Evolutionary conservation across 2,888 invertebrate genomes (phyloP), one percentile per base, ranked within the genome.

Genomic region (Opisthograptis luteolata): DNA sequence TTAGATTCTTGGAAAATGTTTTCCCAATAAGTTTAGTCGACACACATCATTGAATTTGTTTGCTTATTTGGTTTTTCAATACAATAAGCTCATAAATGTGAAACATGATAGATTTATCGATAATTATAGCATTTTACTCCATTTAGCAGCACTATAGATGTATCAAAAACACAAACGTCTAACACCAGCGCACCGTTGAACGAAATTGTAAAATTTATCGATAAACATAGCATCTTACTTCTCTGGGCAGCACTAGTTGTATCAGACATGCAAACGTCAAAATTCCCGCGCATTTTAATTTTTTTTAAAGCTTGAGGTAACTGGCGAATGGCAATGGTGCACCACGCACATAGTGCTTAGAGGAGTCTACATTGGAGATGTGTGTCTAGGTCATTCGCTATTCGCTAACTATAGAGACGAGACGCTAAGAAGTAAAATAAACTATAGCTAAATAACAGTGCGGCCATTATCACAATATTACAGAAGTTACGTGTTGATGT

Each of bases 391-490:
- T 41, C 53, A 45, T 42, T 31, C 58, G 59, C 63, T 62, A 45
- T 42, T 31, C 58, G 59, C 63, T 62, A 63, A 66, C 46, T 30
- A 31, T 12, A 54, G 54, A 51, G 48, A 53, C 36, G 41, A 69
- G 52, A 57, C 49, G 65, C 55, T 70, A 73, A 70, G 53, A 37
- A 52, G 50, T 51, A 45, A 56, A 54, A 66, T 61, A 62, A 55
- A 44, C 41, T 24, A 31, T 10, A 40, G 41, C 32, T 37, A 42
- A 40, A 48, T 31, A 50, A 40, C 43, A 32, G 32, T 28, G 37
- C 20, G 24, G 40, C 34, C 17, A 12, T 13, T 25, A 25, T 1
- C 25, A 25, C 5, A 17, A 17, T 17, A 31, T 28, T 25, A 42
- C 19, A 14, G 28, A 25, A 9, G 14, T 12, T 43, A 24, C 13